Percentiles rank a stretch among this genome's conserved stretches.
phyloP scores from a whole-genome alignment of 1,140 invertebrate genomes.

The Pachypeltis micranthus region DNA sequence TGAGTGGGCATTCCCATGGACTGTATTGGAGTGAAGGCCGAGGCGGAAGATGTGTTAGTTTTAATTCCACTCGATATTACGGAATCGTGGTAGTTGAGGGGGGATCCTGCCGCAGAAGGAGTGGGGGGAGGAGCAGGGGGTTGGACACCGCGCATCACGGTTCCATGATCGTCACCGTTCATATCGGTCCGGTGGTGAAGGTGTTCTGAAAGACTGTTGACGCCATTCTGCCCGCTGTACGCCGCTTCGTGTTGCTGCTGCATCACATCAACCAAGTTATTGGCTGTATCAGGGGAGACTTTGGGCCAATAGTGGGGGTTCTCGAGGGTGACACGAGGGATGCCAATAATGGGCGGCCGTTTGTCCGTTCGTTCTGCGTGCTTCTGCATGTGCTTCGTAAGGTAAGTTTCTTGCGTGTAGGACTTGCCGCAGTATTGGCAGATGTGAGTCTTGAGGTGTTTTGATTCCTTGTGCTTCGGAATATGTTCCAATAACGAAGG shows the following conservation, averaged over 20 bases:
- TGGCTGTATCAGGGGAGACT: constrained; percentile 40
- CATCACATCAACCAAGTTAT: constrained; percentile 32
- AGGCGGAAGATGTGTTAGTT: constrained; percentile 47
- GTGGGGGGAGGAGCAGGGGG: constrained; percentile 35
- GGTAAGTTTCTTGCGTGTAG: constrained; percentile 97
- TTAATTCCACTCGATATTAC: constrained; percentile 32
- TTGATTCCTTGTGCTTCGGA: constrained; percentile 98
- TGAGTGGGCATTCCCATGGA: constrained; percentile 63
- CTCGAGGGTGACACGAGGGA: constrained; percentile 28
- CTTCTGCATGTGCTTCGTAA: constrained; percentile 98
- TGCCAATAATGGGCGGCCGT: constrained; percentile 59
- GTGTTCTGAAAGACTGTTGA: constrained; percentile 33
- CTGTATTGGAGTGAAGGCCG: constrained; percentile 82
- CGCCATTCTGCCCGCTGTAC: constrained; percentile 26
- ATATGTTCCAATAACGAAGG: constrained; percentile 92
- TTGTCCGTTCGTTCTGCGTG: constrained; percentile 87
- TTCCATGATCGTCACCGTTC: constrained; percentile 35
- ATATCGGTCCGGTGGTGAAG: constrained; percentile 25
- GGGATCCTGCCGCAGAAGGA: constrained; percentile 35
- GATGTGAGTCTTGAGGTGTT: constrained; percentile 98
- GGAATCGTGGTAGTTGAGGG: constrained; percentile 33
- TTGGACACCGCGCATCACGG: constrained; percentile 37
- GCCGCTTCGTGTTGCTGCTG: constrained; percentile 41
- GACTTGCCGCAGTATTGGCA: constrained; percentile 98
- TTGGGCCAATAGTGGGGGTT: constrained; percentile 36